A percentile compares a stretch with the other conserved stretches of the same genome.
phyloP scores from a whole-genome alignment of 2,113 vertebrate species.

The Ictalurus punctatus region DNA sequence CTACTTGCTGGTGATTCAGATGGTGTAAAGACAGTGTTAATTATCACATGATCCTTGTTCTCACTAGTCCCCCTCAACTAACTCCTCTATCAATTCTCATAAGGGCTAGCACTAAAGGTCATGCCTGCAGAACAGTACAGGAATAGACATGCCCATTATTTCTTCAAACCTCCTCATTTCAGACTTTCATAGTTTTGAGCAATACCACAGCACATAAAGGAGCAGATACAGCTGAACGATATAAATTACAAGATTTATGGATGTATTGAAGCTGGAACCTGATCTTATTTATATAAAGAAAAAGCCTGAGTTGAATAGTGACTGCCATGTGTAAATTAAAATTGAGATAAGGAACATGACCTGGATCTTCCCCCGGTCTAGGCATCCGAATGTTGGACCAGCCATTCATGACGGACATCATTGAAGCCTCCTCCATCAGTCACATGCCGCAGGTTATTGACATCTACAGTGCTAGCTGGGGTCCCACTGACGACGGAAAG shows the following conservation, averaged over 20 bases:
- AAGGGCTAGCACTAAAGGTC: not conserved
- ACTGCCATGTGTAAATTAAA: not conserved
- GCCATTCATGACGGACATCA: conserved; percentile 98
- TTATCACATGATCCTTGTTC: not conserved
- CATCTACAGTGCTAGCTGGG: conserved; percentile 99
- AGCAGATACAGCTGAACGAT: not conserved
- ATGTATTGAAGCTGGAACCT: not conserved
- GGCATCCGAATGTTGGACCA: conserved; percentile 98
- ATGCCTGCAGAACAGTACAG: not conserved
- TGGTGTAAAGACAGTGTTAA: not conserved
- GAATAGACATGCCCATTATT: not conserved
- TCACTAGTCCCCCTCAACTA: not conserved
- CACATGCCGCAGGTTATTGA: conserved; percentile 98
- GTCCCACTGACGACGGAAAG: conserved; percentile 96
- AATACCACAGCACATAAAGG: not conserved
- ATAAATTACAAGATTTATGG: not conserved
- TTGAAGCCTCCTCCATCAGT: conserved; percentile 97
- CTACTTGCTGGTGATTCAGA: not conserved
- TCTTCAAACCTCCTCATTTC: not conserved
- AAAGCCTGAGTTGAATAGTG: not conserved
- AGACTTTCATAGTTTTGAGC: not conserved
- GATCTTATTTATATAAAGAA: not conserved
- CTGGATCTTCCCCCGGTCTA: conserved; percentile 56
- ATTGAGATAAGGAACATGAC: not conserved
- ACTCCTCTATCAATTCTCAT: not conserved